Conservation (phyloP, 2,888 invertebrate genomes). For the Eupithecia inturbata region DNA sequence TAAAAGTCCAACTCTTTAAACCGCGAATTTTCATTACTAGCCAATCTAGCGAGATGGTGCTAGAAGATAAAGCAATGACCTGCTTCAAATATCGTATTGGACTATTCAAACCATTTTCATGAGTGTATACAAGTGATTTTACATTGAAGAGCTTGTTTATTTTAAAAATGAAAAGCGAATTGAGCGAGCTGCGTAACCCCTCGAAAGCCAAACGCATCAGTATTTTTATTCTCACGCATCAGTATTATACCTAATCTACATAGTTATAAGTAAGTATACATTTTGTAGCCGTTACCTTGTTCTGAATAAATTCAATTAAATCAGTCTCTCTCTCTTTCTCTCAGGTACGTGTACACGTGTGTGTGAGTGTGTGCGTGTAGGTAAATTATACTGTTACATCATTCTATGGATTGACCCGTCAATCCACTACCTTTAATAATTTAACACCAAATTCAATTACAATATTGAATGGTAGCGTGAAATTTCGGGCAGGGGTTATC, state of each 20-base stretch:
- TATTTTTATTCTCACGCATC: too few relatives aligned
- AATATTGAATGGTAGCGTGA: background rate
- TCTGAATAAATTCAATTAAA: background rate
- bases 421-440: background rate
- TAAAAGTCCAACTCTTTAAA: slow-evolving; percentile 20
- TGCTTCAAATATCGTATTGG: background rate
- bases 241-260: too few relatives aligned
- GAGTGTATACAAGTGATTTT: background rate
- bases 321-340: background rate
- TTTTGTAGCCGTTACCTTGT: background rate
- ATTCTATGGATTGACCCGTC: background rate
- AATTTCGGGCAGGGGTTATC: background rate
- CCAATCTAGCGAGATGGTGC: slow-evolving; percentile 30
- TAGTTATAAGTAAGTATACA: background rate
- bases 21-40: slow-evolving; percentile 26
- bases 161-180: too few relatives aligned
- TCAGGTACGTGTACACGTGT: background rate
- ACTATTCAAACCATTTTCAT: background rate
- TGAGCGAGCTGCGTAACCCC: background rate
- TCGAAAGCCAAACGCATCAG: background rate
- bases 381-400: background rate
- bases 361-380: too few relatives aligned
- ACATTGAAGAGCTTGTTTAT: background rate
- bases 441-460: background rate
- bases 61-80: slow-evolving; percentile 34